A percentile compares a stretch with the other conserved stretches of the same genome.
Conservation (phyloP, 2,113 vertebrate species). For the Anser brachyrhynchus region DNA sequence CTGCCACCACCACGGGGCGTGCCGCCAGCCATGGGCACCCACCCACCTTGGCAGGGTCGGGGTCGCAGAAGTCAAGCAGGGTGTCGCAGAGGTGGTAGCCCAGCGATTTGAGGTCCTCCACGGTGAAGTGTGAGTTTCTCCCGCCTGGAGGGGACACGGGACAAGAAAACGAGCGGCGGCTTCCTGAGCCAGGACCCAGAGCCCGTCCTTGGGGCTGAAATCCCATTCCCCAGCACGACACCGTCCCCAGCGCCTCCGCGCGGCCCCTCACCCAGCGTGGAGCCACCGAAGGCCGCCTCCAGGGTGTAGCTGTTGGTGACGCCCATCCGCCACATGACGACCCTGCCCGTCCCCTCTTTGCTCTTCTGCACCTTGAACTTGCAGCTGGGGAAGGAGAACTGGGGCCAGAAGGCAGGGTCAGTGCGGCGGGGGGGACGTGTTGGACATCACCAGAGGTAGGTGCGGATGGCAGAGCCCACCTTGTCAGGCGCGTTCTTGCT, state of each 20-base stretch:
- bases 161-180: not conserved
- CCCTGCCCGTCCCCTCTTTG: slow-evolving; percentile 89
- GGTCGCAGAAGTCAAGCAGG: slow-evolving; percentile 91
- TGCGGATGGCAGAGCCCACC: slow-evolving; percentile 69
- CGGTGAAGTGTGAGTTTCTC: slow-evolving; percentile 87
- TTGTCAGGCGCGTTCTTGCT: slow-evolving; percentile 91
- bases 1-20: accelerated
- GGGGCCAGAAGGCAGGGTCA: not conserved
- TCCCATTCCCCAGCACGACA: not conserved
- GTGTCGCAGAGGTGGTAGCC: slow-evolving; percentile 90
- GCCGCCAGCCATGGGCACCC: accelerated
- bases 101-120: slow-evolving; percentile 84
- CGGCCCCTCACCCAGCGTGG: slow-evolving; percentile 82
- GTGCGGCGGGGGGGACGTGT: accelerated
- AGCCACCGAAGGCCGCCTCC: slow-evolving; percentile 90
- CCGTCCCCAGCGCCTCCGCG: accelerated
- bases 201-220: not conserved
- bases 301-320: slow-evolving; percentile 93
- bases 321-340: slow-evolving; percentile 91
- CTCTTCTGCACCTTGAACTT: slow-evolving; percentile 91
- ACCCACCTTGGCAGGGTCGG: slow-evolving; percentile 85
- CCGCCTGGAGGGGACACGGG: slow-evolving; percentile 67
- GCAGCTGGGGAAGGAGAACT: slow-evolving; percentile 93
- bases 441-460: no score
- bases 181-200: not conserved